Evolutionary conservation across 2,888 invertebrate genomes (phyloP).

Genomic region (Piscicola geometra): DNA sequence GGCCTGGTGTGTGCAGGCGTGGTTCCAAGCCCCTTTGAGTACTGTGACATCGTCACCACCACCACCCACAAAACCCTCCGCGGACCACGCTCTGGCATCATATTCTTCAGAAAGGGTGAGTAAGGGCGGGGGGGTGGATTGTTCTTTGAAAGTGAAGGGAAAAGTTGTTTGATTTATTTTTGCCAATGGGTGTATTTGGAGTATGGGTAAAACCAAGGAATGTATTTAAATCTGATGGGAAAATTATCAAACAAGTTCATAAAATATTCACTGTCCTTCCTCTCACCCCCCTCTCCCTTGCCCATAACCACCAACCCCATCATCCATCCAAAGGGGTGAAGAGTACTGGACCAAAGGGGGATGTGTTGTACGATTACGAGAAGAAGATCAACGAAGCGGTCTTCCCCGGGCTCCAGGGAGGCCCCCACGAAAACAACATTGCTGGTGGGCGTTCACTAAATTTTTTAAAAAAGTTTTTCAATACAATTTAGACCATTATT

Average conservation of each 20-base stretch:
- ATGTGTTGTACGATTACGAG: constrained; percentile 81
- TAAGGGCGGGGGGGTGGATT: not conserved
- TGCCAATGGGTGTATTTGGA: too few relatives aligned
- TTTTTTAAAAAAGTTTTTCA: too few relatives aligned
- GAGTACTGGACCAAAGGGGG: constrained; percentile 73
- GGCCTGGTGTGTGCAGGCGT: constrained; percentile 74
- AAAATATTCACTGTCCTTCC: too few relatives aligned
- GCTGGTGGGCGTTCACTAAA: constrained; percentile 68
- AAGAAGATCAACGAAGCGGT: constrained; percentile 80
- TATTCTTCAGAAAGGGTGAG: constrained; percentile 54
- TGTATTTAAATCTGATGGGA: too few relatives aligned
- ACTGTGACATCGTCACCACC: constrained; percentile 84
- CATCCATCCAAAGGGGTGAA: constrained; percentile 63
- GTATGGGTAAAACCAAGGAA: too few relatives aligned
- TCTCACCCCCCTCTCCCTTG: too few relatives aligned
- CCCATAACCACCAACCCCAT: too few relatives aligned
- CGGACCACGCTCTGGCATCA: constrained; percentile 61
- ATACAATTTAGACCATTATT: too few relatives aligned
- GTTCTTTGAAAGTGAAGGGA: not conserved
- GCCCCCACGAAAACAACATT: constrained; percentile 95
- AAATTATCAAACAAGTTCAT: too few relatives aligned
- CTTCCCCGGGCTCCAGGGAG: constrained; percentile 91
- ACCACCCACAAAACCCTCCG: constrained; percentile 91
- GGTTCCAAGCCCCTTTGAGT: constrained; percentile 83
- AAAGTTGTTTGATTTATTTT: too few relatives aligned